Conservation (phyloP, 2,797 vertebrate genomes). For the Phylloscopus collybita region DNA sequence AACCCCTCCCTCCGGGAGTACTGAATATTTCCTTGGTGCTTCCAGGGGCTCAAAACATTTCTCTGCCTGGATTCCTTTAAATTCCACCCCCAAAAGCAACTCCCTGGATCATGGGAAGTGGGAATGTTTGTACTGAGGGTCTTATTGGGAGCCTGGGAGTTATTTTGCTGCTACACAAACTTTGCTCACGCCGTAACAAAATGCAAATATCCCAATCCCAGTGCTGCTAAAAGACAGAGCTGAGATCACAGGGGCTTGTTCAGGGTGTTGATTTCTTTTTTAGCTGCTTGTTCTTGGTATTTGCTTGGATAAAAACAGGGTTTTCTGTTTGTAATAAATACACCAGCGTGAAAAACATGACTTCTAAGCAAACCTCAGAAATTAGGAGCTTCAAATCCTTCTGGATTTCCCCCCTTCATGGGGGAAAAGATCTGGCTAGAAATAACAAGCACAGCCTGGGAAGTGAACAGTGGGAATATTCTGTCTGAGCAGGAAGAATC, state of each 20-base stretch:
- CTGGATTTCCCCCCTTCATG: neutral
- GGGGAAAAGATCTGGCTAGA: neutral
- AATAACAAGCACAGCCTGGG: neutral
- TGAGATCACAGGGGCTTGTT: neutral
- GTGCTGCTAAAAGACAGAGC: neutral
- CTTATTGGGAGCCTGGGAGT: neutral
- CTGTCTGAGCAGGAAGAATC: neutral
- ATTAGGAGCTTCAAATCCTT: slow-evolving; percentile 35
- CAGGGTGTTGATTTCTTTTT: neutral
- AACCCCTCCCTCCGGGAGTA: neutral
- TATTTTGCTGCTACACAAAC: neutral
- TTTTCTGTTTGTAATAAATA: neutral
- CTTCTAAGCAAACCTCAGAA: neutral
- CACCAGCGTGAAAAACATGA: neutral
- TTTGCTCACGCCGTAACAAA: neutral
- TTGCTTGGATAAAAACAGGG: neutral
- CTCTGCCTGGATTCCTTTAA: neutral
- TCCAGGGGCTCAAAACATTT: neutral
- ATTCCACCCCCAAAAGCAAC: neutral
- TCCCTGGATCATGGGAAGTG: neutral
- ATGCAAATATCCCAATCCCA: neutral
- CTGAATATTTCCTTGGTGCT: neutral
- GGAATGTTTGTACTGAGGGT: neutral
- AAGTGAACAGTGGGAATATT: slow-evolving; percentile 24
- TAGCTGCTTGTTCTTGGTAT: neutral